Evolutionary conservation across 2,888 invertebrate genomes (phyloP).

Genomic region (Phyllotreta striolata): DNA sequence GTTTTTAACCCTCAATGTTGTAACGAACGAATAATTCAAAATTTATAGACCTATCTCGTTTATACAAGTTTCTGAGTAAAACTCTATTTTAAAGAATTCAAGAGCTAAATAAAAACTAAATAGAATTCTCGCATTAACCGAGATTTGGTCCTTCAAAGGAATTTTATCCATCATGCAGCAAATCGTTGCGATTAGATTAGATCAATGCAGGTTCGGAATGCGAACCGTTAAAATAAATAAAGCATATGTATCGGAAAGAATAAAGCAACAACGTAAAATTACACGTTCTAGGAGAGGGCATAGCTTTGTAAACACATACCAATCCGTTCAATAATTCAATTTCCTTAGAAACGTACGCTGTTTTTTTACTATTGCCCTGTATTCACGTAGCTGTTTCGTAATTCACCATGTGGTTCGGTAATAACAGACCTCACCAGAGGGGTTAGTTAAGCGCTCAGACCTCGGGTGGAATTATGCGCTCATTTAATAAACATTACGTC

Average conservation of each 20-base stretch:
- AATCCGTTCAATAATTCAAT: constrained; percentile 39
- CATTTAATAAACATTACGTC: constrained; percentile 31
- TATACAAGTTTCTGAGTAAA: too few species aligned
- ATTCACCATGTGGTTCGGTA: constrained; percentile 34
- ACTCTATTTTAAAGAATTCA: too few species aligned
- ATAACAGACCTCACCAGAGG: constrained; percentile 27
- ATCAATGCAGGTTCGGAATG: constrained; percentile 15
- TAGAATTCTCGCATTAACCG: too few species aligned
- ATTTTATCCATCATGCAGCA: too few species aligned
- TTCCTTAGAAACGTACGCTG: constrained; percentile 37
- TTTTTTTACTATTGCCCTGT: constrained; percentile 28
- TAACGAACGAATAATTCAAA: too few species aligned
- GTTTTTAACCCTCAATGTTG: too few species aligned
- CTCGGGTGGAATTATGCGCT: constrained; percentile 30
- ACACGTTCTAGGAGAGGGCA: constrained; percentile 35
- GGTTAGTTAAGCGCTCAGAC: constrained; percentile 31
- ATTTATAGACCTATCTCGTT: too few species aligned
- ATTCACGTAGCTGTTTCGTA: constrained; percentile 31
- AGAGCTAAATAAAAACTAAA: too few species aligned
- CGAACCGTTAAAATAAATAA: constrained; percentile 36
- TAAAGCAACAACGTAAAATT: constrained; percentile 38
- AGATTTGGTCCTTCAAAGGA: too few species aligned
- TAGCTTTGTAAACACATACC: constrained; percentile 41
- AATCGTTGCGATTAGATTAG: too few species aligned
- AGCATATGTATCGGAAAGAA: constrained; percentile 37